Evolutionary conservation across 2,888 invertebrate genomes (phyloP).

Genomic region (Petrolisthes cinctipes): DNA sequence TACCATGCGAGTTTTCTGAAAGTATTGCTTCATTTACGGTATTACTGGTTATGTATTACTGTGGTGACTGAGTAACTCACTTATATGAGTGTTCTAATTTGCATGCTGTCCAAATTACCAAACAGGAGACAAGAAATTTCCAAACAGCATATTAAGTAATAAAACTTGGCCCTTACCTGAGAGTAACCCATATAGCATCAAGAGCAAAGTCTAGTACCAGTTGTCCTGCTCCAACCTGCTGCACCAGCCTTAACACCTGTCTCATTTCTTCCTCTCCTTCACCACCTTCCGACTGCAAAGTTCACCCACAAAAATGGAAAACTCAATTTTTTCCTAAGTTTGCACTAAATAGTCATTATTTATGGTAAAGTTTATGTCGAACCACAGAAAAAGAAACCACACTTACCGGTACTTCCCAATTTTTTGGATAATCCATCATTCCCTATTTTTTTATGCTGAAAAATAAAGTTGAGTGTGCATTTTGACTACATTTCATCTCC

Average conservation of each 20-base stretch:
- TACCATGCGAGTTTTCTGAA: not conserved
- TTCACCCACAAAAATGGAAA: not conserved
- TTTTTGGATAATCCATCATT: too few relatives aligned
- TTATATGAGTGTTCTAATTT: too few relatives aligned
- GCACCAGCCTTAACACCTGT: conserved; percentile 41
- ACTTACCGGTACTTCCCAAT: too few relatives aligned
- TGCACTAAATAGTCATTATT: too few relatives aligned
- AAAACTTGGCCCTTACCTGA: conserved; percentile 34
- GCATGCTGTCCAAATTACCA: too few relatives aligned
- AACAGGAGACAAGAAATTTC: too few relatives aligned
- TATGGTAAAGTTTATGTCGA: too few relatives aligned
- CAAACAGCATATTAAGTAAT: not conserved
- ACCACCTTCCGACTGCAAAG: not conserved
- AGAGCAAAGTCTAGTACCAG: conserved; percentile 56
- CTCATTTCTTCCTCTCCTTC: conserved; percentile 28
- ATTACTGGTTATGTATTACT: not conserved
- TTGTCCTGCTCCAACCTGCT: conserved; percentile 54
- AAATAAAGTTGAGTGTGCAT: too few relatives aligned
- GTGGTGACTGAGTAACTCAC: not conserved
- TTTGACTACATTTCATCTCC: too few relatives aligned
- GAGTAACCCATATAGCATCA: conserved; percentile 51
- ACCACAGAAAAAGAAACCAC: too few relatives aligned
- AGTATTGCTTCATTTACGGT: not conserved
- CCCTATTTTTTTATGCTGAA: too few relatives aligned
- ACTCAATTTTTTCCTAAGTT: not conserved